phyloP scores from a whole-genome alignment of 92 coral and sea anemone species.

The Palythoa grandis region DNA sequence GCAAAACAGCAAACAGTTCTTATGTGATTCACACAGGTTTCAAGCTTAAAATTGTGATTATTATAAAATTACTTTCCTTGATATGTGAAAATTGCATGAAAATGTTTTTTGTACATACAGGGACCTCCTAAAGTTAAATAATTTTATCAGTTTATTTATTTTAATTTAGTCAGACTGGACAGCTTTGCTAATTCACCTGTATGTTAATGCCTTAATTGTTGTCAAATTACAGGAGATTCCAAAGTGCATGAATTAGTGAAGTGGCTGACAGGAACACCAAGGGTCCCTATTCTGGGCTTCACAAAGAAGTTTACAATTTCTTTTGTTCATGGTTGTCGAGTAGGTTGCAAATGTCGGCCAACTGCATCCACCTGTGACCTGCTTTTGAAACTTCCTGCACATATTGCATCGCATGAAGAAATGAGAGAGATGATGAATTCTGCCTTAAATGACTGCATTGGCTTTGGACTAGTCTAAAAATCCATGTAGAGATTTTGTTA shows the following conservation, averaged over 20 bases:
- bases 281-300: slow-evolving; percentile 15
- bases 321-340: slow-evolving; percentile 40
- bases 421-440: slow-evolving; percentile 32
- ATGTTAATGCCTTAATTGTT: neutral
- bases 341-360: slow-evolving; percentile 30
- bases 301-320: neutral
- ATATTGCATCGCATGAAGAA: slow-evolving; percentile 17
- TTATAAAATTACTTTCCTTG: neutral
- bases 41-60: neutral
- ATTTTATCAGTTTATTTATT: too few species aligned
- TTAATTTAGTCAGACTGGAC: neutral
- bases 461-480: slow-evolving; percentile 37
- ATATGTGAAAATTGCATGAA: neutral
- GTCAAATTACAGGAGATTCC: slow-evolving; percentile 16
- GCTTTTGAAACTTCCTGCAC: slow-evolving; percentile 20
- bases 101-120: neutral
- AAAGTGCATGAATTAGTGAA: slow-evolving; percentile 12
- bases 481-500: neutral
- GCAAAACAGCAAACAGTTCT: neutral
- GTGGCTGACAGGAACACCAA: slow-evolving; percentile 14
- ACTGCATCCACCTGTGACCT: slow-evolving; percentile 37
- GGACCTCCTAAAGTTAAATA: neutral
- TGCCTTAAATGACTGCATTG: slow-evolving; percentile 15
- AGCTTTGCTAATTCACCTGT: neutral
- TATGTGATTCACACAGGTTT: neutral